Base-by-base conservation (phyloP, 2,113 vertebrate genomes). In the Oncorhynchus tshawytscha region DNA sequence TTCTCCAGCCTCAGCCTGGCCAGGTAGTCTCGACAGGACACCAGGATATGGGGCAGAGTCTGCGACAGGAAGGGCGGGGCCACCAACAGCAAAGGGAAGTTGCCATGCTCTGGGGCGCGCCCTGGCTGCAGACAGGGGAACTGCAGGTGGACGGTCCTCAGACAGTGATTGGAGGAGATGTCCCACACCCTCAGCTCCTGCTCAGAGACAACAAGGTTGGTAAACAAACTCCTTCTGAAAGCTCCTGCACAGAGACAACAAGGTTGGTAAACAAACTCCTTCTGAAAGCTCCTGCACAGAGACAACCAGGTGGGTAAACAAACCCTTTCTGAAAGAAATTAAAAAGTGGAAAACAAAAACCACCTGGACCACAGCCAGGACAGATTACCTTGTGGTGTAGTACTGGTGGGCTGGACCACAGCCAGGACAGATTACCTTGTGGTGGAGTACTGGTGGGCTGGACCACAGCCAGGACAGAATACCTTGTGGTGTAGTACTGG, bases 111-210 rank as follows among this genome's bases (percentile, higher is more conserved):
- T 3, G 74, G 76, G 18, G 83, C 65, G 31, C 57, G 74, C 4
- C 79, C 83, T 0, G 77, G 71, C 20, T 89, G 81, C 29, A 88
- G 54, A 18, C 78, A 78, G 2, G 89, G 88, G 78, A 89, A 88
- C 25, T 81, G 88, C 54, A 87, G 82, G 12, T 4, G 16, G 25
- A 90, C 0, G 2, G 77, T 87, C 85, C 88, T 84, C 59, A 93
- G 81, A 51, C 85, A 90, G n/a, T 16, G 74, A 57, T 92, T 80
- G 1, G 88, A 87, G 25, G 82, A 80, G 73, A 87, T 86, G 78
- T 90, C 88, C 89, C 91, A 85, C 64, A 89, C 75, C 71, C 85
- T 90, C 73, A 88, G 77, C 20, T 87, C 87, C 88, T 88, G 72
- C 5, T 24, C 1, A 62, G 59, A 11, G 18, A 45, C 2, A 45